These are phyloP conservation scores for Drepana falcataria DNA, from an alignment of 2,888 invertebrate species.

Conservation along the genomic window DNA sequence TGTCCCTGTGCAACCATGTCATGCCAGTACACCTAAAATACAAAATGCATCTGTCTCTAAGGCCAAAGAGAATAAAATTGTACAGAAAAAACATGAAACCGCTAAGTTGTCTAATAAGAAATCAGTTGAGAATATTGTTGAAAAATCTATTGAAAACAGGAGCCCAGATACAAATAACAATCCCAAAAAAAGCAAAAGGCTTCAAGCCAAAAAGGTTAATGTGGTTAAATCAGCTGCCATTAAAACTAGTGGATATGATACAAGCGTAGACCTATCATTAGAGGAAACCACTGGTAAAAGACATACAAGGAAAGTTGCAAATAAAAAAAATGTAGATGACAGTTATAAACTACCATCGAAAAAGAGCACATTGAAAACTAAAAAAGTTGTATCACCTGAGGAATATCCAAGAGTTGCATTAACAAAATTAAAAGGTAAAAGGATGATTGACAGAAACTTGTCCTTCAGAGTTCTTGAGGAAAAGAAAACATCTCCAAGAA, in stretches of 20 bases:
- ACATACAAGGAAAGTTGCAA: neutral
- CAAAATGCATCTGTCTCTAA: conserved; percentile 17
- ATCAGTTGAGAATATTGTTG: conserved; percentile 12
- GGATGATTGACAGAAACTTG: conserved; percentile 26
- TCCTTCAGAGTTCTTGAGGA: conserved; percentile 52
- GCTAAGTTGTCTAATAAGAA: conserved; percentile 7
- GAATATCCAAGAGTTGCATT: conserved; percentile 5
- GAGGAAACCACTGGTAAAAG: neutral
- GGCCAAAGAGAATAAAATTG: conserved; percentile 3
- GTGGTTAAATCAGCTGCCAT: conserved; percentile 7
- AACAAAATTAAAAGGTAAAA: conserved; percentile 15
- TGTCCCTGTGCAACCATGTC: conserved; percentile 46
- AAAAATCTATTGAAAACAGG: conserved; percentile 17
- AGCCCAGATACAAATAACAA: conserved; percentile 50
- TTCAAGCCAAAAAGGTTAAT: conserved; percentile 5
- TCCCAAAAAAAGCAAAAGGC: conserved; percentile 18
- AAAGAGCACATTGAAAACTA: neutral
- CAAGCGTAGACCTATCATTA: neutral
- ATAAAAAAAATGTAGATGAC: neutral
- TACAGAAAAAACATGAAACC: conserved; percentile 8
- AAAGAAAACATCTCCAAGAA: conserved; percentile 26
- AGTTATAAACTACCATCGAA: neutral
- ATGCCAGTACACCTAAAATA: conserved; percentile 56
- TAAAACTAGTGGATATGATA: conserved; percentile 1
- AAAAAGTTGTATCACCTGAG: neutral